A percentile compares a stretch with the other conserved stretches of the same genome.
Evolutionary conservation across 2,888 invertebrate species (phyloP).

Genomic region (Yponomeuta plumbellus): DNA sequence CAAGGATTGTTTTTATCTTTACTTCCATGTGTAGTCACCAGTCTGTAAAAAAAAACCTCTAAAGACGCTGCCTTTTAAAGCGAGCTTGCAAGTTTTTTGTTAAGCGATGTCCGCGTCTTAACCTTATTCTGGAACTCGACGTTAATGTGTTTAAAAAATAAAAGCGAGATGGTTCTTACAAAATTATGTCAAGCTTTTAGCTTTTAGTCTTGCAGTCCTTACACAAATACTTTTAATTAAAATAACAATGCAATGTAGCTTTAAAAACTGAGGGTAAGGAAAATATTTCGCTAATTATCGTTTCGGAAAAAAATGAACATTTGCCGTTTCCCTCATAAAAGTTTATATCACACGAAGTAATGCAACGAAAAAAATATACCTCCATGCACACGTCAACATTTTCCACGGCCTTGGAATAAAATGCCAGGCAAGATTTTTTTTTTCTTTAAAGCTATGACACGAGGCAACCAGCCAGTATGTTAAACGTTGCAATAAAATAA

Average conservation of each 20-base stretch:
- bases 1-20: too few relatives aligned
- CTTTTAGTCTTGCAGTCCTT: not conserved
- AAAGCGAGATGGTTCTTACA: not conserved
- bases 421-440: not conserved
- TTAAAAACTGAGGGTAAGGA: not conserved
- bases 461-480: not conserved
- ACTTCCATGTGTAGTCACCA: too few relatives aligned
- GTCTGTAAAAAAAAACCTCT: too few relatives aligned
- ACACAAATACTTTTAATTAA: not conserved
- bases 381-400: not conserved
- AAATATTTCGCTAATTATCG: not conserved
- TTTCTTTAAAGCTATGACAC: not conserved
- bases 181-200: not conserved
- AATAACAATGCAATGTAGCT: not conserved
- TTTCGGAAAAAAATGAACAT: not conserved
- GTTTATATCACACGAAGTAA: slow-evolving; percentile 1
- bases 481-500: not conserved
- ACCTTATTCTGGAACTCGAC: not conserved
- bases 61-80: not conserved
- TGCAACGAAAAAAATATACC: not conserved
- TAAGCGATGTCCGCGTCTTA: not conserved
- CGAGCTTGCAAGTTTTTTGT: not conserved
- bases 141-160: not conserved
- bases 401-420: not conserved
- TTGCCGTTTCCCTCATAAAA: not conserved